Base-by-base conservation (phyloP, 2,888 invertebrate genomes). In the Drosophila incognita region DNA sequence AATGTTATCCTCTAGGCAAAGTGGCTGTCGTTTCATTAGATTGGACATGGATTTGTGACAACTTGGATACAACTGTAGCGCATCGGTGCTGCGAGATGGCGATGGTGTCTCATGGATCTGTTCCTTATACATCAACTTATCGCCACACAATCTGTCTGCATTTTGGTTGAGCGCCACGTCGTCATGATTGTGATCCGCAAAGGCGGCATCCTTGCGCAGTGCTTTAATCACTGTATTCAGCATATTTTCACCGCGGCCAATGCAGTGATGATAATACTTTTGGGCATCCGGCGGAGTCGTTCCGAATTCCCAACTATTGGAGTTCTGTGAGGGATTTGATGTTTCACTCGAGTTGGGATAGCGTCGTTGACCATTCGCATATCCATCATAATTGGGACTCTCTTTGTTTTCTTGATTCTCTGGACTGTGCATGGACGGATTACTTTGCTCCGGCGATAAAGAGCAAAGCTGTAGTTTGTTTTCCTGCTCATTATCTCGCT, bases 141-240 rank as follows among this genome's bases (percentile, higher is more conserved):
- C 79, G 5, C 73, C 81, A 13, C 74, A 70, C 21, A 69, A 49
- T 33, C 74, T 48, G 7, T 83, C 82, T 0, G 77, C 78, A 31
- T 74, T 87, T 31, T 79, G 81, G 35, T 86, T 86, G 7, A 73
- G 69, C 5, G 71, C 57, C 24, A 56, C 70, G 7, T 89, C 88
- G 35, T 80, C 78, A 48, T 79, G 79, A 27, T 70, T 71, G 6
- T 79, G 53, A 21, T 87, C 82, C 31, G 73, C 51, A 29, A 71
- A 81, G 13, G 81, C 66, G 36, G 83, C 90, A 40, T 92, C 91
- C 46, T 91, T 91, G 7, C 91, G 79, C 0, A 92, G 70, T 0
- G 92, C 92, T 10, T 89, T 90, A 7, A 92, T 91, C 21, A 92
- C 87, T 36, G 88, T 84, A 61, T 91, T 91, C 11, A 91, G 69